Percentiles rank a stretch among this genome's conserved stretches.
Conservation (phyloP, 2,113 vertebrate species). For the Sterna hirundo region DNA sequence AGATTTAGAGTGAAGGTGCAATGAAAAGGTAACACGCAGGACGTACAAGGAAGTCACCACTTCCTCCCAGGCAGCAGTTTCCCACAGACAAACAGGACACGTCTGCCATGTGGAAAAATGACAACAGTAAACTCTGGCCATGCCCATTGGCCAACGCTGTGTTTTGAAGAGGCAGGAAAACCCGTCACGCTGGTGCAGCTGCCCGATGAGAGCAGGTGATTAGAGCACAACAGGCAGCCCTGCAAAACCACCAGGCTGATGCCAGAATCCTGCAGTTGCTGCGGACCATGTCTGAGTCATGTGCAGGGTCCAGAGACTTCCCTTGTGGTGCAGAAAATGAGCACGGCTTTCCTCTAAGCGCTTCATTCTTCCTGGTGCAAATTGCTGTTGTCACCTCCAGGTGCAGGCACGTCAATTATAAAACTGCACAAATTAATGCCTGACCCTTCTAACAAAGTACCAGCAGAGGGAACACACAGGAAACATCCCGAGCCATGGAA, state of each 20-base stretch:
- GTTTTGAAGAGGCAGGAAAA: conserved; percentile 53
- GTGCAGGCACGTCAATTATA: conserved; percentile 32
- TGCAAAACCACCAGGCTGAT: conserved; percentile 4
- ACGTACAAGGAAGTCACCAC: not conserved
- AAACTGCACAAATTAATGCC: conserved; percentile 33
- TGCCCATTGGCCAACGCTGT: not conserved
- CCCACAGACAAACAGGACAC: conserved; percentile 23
- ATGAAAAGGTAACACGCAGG: not conserved
- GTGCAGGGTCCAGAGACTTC: conserved; percentile 17
- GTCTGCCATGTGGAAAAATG: not conserved
- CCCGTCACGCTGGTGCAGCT: conserved; percentile 11
- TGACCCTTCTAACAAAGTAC: conserved; percentile 38
- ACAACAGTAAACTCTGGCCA: not conserved
- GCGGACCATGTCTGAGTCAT: conserved; percentile 18
- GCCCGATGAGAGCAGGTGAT: not conserved
- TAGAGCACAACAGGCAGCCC: conserved; percentile 11
- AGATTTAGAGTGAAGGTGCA: not conserved
- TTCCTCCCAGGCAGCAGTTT: conserved; percentile 14
- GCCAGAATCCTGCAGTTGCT: conserved; percentile 22
- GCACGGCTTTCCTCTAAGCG: not conserved
- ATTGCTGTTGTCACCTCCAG: conserved; percentile 29
- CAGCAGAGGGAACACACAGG: conserved; percentile 38
- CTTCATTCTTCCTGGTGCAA: conserved; percentile 37
- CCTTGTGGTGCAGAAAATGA: conserved; percentile 20
- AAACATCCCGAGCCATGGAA: conserved; percentile 24